Evolutionary conservation across 2,888 invertebrate species (phyloP).

Genomic region (Eilema sororculum): DNA sequence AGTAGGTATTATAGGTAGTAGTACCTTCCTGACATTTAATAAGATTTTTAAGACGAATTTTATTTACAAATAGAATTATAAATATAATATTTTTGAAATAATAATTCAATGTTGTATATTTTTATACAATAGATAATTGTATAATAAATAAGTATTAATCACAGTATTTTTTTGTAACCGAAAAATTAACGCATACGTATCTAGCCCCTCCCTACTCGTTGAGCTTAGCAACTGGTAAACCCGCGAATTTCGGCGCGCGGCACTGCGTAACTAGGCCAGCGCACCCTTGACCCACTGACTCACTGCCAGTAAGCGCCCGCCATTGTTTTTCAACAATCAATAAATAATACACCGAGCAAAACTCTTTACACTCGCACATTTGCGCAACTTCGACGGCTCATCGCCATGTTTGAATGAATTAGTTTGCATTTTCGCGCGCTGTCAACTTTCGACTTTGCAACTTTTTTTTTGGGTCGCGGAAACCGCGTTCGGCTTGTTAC

Average conservation of each 20-base stretch:
- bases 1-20: no score
- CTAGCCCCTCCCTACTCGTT: conserved; percentile 68
- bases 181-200: conserved; percentile 37
- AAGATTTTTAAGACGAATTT: background rate
- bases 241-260: conserved; percentile 84
- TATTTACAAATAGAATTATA: background rate
- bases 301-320: conserved; percentile 82
- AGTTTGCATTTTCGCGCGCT: conserved; percentile 69
- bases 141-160: background rate
- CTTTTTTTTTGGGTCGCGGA: conserved; percentile 63
- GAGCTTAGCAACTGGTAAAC: conserved; percentile 82
- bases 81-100: background rate
- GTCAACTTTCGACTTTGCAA: conserved; percentile 62
- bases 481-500: conserved; percentile 47
- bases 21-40: no score
- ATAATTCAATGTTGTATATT: background rate
- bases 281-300: conserved; percentile 86
- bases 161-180: conserved; percentile 9
- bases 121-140: background rate
- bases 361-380: conserved; percentile 76
- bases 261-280: conserved; percentile 81
- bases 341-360: conserved; percentile 83
- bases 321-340: conserved; percentile 87
- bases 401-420: conserved; percentile 64
- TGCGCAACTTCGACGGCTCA: conserved; percentile 75